Evolutionary conservation across 2,113 vertebrate species (phyloP), one percentile per base, ranked within the genome.

Genomic region (Salvelinus sp.): DNA sequence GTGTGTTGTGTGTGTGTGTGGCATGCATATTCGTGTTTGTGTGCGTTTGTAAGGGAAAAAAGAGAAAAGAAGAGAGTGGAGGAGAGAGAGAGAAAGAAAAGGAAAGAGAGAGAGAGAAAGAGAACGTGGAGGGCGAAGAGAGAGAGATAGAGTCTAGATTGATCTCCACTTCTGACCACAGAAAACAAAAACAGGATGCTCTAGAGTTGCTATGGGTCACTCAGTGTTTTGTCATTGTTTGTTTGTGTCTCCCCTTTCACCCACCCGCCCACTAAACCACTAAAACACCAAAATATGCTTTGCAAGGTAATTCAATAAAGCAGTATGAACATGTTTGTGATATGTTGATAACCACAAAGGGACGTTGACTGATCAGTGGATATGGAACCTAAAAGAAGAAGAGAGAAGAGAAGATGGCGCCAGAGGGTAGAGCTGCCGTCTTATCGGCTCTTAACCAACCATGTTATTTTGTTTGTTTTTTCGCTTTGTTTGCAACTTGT

Each of bases 31-130:
- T 7, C 2, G 38, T 9, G 7, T 38, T 38, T 9, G 13, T 25
- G 54, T 57, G 18, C 5, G 18, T 57, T 16, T 20, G 54, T 18
- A 20, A 20, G 18, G 57, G 44, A 67, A 23, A 23, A 69, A 38
- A 72, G 28, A 67, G 27, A 66, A 73, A 82, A 73, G 68, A 64
- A 80, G 75, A 78, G 30, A 78, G 57, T 72, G 44, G 72, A 69
- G 63, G 47, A 79, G n/a, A 69, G 58, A 27, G 27, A 73, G 54
- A 78, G 38, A 78, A 44, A 82, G 22, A 69, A 69, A 27, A 44
- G 62, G 30, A 30, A 20, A 30, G 27, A 67, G 28, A 63, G 60
- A 30, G 64, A 63, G 60, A 63, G 20, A 63, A 5, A 23, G 27
- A 18, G 27, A 66, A 38, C 38, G 2, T 38, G 38, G 38, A 44